These are phyloP conservation scores for Semnopithecus entellus DNA, from an alignment of 2,113 vertebrate genomes.

Conservation along the genomic window DNA sequence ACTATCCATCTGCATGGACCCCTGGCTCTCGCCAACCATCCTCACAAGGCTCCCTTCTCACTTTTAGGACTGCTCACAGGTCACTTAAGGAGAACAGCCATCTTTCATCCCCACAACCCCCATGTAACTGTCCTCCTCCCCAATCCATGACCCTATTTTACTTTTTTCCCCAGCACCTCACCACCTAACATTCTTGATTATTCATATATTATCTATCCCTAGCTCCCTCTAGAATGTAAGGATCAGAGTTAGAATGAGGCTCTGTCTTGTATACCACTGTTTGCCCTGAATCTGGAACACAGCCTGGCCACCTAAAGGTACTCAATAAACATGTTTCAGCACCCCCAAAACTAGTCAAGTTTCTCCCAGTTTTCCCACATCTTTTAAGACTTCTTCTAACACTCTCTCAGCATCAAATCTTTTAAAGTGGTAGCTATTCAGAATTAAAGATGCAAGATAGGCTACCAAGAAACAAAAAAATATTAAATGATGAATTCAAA, in stretches of 20 bases:
- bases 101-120: neutral
- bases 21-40: neutral
- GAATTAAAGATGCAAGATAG: slow-evolving; percentile 26
- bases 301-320: neutral
- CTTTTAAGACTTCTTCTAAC: slow-evolving; percentile 23
- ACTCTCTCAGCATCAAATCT: neutral
- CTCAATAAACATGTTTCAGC: neutral
- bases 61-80: neutral
- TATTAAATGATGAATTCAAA: neutral
- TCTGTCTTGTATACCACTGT: neutral
- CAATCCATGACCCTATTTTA: neutral
- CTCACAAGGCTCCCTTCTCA: neutral
- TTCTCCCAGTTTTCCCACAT: neutral
- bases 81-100: neutral
- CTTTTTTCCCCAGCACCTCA: neutral
- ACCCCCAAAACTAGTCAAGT: neutral
- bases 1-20: neutral
- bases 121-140: neutral
- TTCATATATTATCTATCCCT: neutral
- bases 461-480: slow-evolving; percentile 4
- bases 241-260: too few species aligned
- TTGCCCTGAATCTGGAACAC: neutral
- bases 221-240: neutral
- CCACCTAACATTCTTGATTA: neutral
- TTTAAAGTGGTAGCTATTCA: neutral